Base-by-base conservation (phyloP, 2,888 invertebrate genomes). In the Drosophila stalkeri region DNA sequence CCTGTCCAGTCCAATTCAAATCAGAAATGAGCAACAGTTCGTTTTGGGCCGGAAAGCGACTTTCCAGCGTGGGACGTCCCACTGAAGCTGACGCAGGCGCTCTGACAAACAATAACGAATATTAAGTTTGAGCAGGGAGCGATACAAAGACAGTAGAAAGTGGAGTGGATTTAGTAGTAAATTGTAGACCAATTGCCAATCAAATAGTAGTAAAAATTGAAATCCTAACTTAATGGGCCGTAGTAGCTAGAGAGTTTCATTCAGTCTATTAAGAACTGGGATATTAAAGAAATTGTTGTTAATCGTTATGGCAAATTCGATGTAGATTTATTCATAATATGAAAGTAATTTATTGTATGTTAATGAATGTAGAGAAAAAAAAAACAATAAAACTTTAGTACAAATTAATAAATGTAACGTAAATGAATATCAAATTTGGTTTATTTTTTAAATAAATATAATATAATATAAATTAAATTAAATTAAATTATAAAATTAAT, bases 1-100 rank as follows among this genome's bases (percentile, higher is more conserved):
- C 1, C 31, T 16, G 46, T 43, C 20, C 46, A 57, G 18, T 23
- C 14, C 39, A 43, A 35, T 60, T 61, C 14, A 14, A 56, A 18
- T 27, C 33, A 46, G 20, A 67, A 63, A 75, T 68, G 84, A 90
- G 84, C 90, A 85, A 85, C 84, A 85, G 84, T 90, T 85, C 89
- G 89, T 86, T 85, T 72, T 83, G 55, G 51, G 60, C 27, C 61
- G 61, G 46, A 61, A 63, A 47, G 57, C 51, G 59, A 46, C 57
- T 56, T 84, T 85, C 89, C 87, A 90, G 77, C 31, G 43, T 55
- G 44, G 55, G 31, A 9, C 4, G 43, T 39, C 23, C 31, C 11
- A 33, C 1, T 31, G 33, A 18, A 41, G 44, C 61, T 33, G 43
- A 51, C 87, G 87, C 84, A 75, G 57, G 72, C 71, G 90, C 86